Evolutionary conservation across 2,113 vertebrate species (phyloP).

Genomic region (Aphyosemion australe): DNA sequence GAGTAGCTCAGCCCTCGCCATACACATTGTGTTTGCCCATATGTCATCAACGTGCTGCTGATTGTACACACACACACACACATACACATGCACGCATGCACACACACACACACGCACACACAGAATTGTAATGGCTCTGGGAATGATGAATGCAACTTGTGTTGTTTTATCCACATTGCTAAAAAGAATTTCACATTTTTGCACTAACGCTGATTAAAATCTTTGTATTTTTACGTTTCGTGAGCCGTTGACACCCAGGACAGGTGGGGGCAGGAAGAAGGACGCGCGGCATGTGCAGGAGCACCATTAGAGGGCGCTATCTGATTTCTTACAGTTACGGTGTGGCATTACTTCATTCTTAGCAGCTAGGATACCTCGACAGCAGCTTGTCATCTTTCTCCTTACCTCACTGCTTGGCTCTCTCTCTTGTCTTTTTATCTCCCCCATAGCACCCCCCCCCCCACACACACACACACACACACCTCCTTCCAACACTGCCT

Average conservation of each 20-base stretch:
- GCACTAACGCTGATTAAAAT: too few relatives aligned
- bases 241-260: slow-evolving; percentile 29
- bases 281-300: slow-evolving; percentile 1
- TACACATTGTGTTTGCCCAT: slow-evolving; percentile 54
- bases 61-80: slow-evolving; percentile 21
- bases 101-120: slow-evolving; percentile 26
- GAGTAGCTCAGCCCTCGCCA: slow-evolving; percentile 57
- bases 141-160: neutral
- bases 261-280: slow-evolving; percentile 42
- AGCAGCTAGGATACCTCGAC: slow-evolving; percentile 41
- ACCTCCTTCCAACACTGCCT: slow-evolving; percentile 6
- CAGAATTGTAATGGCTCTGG: slow-evolving; percentile 4
- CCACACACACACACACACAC: slow-evolving; percentile 17
- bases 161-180: neutral
- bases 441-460: slow-evolving; percentile 21
- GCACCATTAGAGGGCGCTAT: slow-evolving; percentile 67
- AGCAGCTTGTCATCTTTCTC: slow-evolving; percentile 39
- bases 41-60: slow-evolving; percentile 44
- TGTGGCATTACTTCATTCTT: slow-evolving; percentile 38
- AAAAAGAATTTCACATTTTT: too few relatives aligned
- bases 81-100: slow-evolving; percentile 22
- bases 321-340: slow-evolving; percentile 41
- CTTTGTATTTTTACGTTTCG: neutral
- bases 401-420: slow-evolving; percentile 40
- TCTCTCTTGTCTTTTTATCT: slow-evolving; percentile 45